Conservation (phyloP, 2,888 invertebrate genomes). For the Epinotia brunnichana region DNA sequence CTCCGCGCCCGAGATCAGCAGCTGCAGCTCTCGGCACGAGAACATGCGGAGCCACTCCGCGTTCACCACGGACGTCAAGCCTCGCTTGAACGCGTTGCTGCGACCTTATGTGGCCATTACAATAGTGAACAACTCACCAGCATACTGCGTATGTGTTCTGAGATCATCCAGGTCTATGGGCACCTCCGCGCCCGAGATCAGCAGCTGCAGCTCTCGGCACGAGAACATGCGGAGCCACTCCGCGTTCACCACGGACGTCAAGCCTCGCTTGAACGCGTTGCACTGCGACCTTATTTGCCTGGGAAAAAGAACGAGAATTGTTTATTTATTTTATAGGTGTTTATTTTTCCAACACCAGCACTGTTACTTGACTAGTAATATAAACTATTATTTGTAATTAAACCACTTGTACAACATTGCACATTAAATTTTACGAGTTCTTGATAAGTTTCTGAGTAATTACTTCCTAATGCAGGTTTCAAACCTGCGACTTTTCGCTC, state of each 20-base stretch:
- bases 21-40: slow-evolving; percentile 94
- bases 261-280: slow-evolving; percentile 93
- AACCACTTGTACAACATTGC: background rate
- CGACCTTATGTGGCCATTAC: slow-evolving; percentile 86
- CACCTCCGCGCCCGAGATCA: slow-evolving; percentile 98
- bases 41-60: slow-evolving; percentile 98
- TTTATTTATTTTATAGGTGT: background rate
- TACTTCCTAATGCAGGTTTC: no score
- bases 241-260: slow-evolving; percentile 94
- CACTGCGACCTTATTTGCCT: slow-evolving; percentile 93
- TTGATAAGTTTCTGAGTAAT: no score
- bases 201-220: slow-evolving; percentile 95
- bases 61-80: no score
- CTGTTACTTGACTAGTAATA: no score
- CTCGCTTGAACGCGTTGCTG: no score
- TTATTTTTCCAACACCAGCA: no score
- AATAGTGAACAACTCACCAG: slow-evolving; percentile 75
- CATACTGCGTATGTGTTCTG: slow-evolving; percentile 93
- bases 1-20: slow-evolving; percentile 97
- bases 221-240: slow-evolving; percentile 97
- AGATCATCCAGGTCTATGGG: slow-evolving; percentile 97
- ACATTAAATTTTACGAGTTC: no score
- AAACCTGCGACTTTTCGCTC: no score
- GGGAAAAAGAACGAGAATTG: slow-evolving; percentile 28
- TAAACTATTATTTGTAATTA: background rate